Base-by-base conservation (phyloP, 2,888 invertebrate genomes). In the Hesperia comma region DNA sequence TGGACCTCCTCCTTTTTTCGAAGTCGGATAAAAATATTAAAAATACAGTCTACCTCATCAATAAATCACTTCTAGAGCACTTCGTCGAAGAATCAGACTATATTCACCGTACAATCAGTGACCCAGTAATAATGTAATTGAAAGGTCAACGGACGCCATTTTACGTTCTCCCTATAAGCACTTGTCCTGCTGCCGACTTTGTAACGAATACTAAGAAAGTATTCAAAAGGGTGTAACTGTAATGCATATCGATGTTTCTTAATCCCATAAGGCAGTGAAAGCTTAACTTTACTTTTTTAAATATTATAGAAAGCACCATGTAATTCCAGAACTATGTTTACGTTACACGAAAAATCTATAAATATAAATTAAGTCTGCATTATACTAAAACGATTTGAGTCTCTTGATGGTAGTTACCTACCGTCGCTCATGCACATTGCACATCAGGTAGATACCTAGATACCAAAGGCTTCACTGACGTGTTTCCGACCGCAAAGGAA, bases 51-150 rank as follows among this genome's bases (percentile, higher is more conserved):
- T 8, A 46, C 17, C 15, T 46, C 43, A 51, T 51, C 51, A 14
- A 21, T 21, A 51, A 51, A 51, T 21, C 19, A 21, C 21, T 51
- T 51, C n/a, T 51, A 51, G 51, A 21, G 0, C 51, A 17, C 10
- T 17, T 51, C 21, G 21, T 26, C 26, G 10, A 49, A 55, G 19
- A n/a, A 63, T 63, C 55, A 46, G 55, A 63, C 55, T 15, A 21
- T 46, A 32, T 49, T 55, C 21, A 15, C 14, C 21, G 49, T 33
- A 40, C 57, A 57, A 63, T 63, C 57, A 41, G 57, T 63, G 57
- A 63, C 51, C 63, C 63, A 51, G 40, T 57, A 63, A 63, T 57
- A 51, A 57, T 63, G 56, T 57, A 57, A 63, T 51, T 51, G 51
- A 54, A 61, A 61, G 40, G 51, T 63, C 63, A 57, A 51, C 37